Evolutionary conservation across 2,113 vertebrate species (phyloP), one percentile per base, ranked within the genome.

Genomic region (Ovibos moschatus): DNA sequence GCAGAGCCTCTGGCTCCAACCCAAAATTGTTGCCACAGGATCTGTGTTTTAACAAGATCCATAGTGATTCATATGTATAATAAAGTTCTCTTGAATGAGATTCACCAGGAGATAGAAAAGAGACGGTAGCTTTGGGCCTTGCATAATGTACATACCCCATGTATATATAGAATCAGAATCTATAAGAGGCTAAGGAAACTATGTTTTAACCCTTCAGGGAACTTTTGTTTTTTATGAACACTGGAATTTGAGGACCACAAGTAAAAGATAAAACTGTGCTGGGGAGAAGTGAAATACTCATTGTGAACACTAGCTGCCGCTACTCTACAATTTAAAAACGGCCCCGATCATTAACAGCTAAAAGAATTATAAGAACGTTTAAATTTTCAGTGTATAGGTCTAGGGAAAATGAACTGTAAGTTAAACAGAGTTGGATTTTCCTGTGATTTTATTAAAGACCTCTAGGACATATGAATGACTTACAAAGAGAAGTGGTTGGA

Each of bases 261-360:
- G 30, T 88, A 40, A 85, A 50, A 50, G n/a, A 57, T 36, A 21
- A 85, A 67, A 50, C 14, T 76, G 25, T 87, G 9, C 16, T 57
- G 36, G n/a, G 57, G 14, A 96, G 43, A 92, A 50, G 30, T 93
- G 96, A 53, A 97, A 58, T 97, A 91, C 19, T 5, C 17, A 21
- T 30, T 64, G 0, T 96, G 91, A 97, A 97, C 96, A 95, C 87
- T 47, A 97, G 97, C 8, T 97, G 97, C 94, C 97, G 67, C 87
- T 91, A 23, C 51, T 93, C 9, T 83, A 87, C 60, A 96, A 85
- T 67, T 94, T 96, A 62, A 95, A 88, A 94, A 55, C 5, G 25
- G 51, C 19, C 13, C 55, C 50, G 17, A 15, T 64, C 9, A n/a
- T 45, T 79, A 43, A 40, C 3, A 90, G 58, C 14, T 17, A 89